These are phyloP conservation scores for Platyscapa corneri DNA, from an alignment of 1,140 invertebrate genomes.

Conservation along the genomic window DNA sequence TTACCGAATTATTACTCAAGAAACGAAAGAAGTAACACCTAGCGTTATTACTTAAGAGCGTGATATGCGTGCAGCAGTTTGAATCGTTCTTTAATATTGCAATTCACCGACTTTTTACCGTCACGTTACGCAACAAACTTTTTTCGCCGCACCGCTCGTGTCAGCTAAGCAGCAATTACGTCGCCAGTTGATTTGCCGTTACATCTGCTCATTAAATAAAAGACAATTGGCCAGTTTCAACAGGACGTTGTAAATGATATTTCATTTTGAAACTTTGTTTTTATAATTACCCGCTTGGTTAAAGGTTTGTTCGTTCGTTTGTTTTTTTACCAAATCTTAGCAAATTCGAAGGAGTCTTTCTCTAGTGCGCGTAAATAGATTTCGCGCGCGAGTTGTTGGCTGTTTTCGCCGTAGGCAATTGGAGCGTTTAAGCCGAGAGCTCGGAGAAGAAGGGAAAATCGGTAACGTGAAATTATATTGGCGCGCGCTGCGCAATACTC, in stretches of 20 bases:
- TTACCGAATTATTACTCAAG: too few species aligned
- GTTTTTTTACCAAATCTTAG: too few species aligned
- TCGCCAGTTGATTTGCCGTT: background rate
- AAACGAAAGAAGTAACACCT: background rate
- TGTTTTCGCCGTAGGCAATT: too few species aligned
- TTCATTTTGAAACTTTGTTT: background rate
- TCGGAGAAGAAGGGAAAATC: too few species aligned
- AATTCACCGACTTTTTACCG: background rate
- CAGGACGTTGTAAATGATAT: background rate
- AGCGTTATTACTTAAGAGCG: background rate
- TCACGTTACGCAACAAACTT: background rate
- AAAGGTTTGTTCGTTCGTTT: too few species aligned
- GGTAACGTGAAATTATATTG: too few species aligned
- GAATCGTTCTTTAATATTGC: background rate
- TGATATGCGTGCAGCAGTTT: background rate
- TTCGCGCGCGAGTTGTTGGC: too few species aligned
- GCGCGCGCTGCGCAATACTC: too few species aligned
- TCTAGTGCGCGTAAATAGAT: too few species aligned
- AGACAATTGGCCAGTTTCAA: background rate
- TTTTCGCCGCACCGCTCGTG: background rate
- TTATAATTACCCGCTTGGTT: background rate
- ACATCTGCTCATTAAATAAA: background rate
- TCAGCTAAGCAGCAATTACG: conserved; percentile 1
- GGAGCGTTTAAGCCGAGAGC: too few species aligned
- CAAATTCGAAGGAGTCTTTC: too few species aligned